These are phyloP conservation scores for Allolobophora icterica DNA, from an alignment of 2,888 invertebrate genomes.

Conservation along the genomic window DNA sequence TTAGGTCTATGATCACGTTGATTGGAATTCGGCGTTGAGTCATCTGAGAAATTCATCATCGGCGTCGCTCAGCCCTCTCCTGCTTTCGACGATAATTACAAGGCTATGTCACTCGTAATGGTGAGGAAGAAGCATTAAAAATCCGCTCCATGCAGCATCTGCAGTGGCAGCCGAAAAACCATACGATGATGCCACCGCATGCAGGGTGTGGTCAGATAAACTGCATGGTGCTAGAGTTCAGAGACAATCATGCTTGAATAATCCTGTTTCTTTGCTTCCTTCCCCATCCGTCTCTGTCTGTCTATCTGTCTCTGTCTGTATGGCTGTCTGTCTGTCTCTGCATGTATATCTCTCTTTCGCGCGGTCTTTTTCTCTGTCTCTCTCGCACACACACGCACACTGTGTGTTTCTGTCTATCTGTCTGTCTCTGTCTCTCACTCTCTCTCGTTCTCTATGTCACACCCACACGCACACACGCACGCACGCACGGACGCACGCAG, in stretches of 20 bases:
- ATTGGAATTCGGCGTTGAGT: constrained; percentile 1
- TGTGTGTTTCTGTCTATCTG: no score
- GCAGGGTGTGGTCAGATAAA: background rate
- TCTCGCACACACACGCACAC: no score
- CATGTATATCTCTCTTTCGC: no score
- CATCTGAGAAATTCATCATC: constrained; percentile 11
- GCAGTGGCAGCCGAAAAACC: background rate
- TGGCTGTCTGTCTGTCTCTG: no score
- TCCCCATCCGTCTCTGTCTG: no score
- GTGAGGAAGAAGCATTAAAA: background rate
- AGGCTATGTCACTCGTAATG: background rate
- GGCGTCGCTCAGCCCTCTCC: background rate
- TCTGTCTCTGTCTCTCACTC: no score
- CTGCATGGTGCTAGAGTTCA: background rate
- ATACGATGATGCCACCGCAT: background rate
- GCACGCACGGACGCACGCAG: background rate
- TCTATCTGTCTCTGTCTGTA: no score
- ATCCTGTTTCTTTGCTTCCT: background rate
- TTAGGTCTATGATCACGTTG: background rate
- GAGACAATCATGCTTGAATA: background rate
- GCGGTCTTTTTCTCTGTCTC: no score
- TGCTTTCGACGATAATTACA: background rate
- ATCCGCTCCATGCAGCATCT: background rate
- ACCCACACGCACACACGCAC: no score
- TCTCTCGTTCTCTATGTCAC: no score